Percentiles rank a stretch among this genome's conserved stretches.
Conservation (phyloP, 2,888 invertebrate species). For the Lepidochrysops patricia region DNA sequence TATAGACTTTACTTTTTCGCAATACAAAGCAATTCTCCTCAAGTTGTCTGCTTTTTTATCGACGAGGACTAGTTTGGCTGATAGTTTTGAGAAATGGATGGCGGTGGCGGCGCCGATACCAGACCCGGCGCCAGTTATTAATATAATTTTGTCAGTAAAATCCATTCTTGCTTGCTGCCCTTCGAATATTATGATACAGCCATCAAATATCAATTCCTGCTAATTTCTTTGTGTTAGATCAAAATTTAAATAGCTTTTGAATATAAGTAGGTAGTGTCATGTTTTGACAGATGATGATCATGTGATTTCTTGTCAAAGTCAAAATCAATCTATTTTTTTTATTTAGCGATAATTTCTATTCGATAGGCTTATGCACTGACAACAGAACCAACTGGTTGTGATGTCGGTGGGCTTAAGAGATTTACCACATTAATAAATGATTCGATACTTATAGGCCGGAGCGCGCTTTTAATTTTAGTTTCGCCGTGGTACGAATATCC, state of each 20-base stretch:
- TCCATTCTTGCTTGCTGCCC: constrained; percentile 48
- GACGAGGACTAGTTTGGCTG: constrained; percentile 77
- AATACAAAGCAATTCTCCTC: constrained; percentile 53
- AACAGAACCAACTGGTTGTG: too few species aligned
- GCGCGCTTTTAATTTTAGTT: too few species aligned
- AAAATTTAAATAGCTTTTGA: not conserved
- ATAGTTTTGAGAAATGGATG: constrained; percentile 77
- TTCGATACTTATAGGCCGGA: too few species aligned
- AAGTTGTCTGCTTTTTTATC: constrained; percentile 64
- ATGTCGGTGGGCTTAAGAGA: too few species aligned
- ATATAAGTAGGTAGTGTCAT: too few species aligned
- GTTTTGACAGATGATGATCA: not conserved
- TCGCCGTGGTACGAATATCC: too few species aligned
- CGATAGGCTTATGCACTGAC: too few species aligned
- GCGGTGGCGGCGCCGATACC: constrained; percentile 84
- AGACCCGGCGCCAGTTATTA: constrained; percentile 82
- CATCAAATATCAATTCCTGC: too few species aligned
- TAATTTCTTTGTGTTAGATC: too few species aligned
- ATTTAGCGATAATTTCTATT: too few species aligned
- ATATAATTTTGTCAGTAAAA: constrained; percentile 75
- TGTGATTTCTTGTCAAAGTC: not conserved
- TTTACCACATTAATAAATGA: too few species aligned
- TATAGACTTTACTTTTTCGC: constrained; percentile 71
- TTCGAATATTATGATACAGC: not conserved
- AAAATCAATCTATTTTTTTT: not conserved